A percentile compares a stretch with the other conserved stretches of the same genome.
Conservation (phyloP, 2,888 invertebrate genomes). For the Pristionchus exspectatus region DNA sequence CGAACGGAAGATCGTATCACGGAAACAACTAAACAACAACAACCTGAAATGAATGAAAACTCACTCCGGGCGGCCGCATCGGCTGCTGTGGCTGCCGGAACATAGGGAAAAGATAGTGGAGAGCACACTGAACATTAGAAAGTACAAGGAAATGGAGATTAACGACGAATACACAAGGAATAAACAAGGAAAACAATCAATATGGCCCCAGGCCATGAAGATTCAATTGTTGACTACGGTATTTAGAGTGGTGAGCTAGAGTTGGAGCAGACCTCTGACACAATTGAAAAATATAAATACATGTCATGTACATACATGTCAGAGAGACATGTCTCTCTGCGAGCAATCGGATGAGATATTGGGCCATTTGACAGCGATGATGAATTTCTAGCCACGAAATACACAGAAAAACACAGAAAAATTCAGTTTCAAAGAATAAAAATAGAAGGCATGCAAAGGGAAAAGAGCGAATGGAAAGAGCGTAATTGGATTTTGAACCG, state of each 20-base stretch:
- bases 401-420: background rate
- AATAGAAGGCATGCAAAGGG: background rate
- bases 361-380: background rate
- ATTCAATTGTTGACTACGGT: background rate
- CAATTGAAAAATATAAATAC: too few relatives aligned
- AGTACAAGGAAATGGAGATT: background rate
- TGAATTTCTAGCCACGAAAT: conserved; percentile 7
- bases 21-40: background rate
- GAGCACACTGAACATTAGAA: background rate
- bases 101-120: background rate
- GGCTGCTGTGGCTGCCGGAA: conserved; percentile 51
- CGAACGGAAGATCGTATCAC: background rate
- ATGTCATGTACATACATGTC: too few relatives aligned
- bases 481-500: conserved; percentile 13
- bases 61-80: conserved; percentile 28
- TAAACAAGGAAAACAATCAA: conserved; percentile 23
- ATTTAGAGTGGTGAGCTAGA: background rate
- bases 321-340: too few relatives aligned
- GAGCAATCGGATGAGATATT: conserved; percentile 18
- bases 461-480: background rate
- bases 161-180: background rate
- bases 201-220: background rate
- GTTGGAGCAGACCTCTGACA: background rate
- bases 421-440: background rate
- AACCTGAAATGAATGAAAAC: background rate